Evolutionary conservation across 2,888 invertebrate genomes (phyloP).

Genomic region (Ormia ochracea): DNA sequence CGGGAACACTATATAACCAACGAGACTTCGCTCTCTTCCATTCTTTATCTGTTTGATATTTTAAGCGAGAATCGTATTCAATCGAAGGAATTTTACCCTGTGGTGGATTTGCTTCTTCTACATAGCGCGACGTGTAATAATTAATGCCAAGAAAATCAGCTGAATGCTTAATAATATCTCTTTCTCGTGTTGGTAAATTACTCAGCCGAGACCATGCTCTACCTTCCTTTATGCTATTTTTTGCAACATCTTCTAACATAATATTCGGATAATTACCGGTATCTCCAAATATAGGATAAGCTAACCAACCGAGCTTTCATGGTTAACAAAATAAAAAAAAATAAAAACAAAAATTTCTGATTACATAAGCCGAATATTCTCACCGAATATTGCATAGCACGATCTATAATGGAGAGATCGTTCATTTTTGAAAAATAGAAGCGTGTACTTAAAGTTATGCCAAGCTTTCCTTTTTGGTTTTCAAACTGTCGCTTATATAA

Average conservation of each 20-base stretch:
- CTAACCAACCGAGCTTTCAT: slow-evolving; percentile 73
- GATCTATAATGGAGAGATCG: slow-evolving; percentile 64
- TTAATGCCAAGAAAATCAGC: slow-evolving; percentile 71
- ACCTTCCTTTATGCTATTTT: slow-evolving; percentile 71
- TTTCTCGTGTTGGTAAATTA: slow-evolving; percentile 63
- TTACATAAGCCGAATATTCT: background rate
- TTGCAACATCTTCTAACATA: slow-evolving; percentile 69
- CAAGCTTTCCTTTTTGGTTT: slow-evolving; percentile 70
- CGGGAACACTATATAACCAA: slow-evolving; percentile 71
- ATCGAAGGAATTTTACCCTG: slow-evolving; percentile 77
- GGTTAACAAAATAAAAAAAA: background rate
- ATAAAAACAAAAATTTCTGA: background rate
- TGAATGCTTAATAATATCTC: slow-evolving; percentile 64
- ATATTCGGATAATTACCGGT: slow-evolving; percentile 71
- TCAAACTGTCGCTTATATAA: slow-evolving; percentile 75
- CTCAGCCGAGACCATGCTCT: slow-evolving; percentile 69
- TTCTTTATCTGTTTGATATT: slow-evolving; percentile 63
- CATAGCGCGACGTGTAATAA: slow-evolving; percentile 69
- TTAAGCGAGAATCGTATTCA: slow-evolving; percentile 77
- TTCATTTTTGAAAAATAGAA: slow-evolving; percentile 67
- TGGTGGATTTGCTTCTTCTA: slow-evolving; percentile 62
- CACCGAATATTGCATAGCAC: slow-evolving; percentile 69
- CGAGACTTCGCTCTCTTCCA: slow-evolving; percentile 69
- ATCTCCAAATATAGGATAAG: slow-evolving; percentile 71
- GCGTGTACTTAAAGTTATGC: slow-evolving; percentile 68